Conservation (phyloP, 1,140 invertebrate genomes). For the Lethocerus indicus region DNA sequence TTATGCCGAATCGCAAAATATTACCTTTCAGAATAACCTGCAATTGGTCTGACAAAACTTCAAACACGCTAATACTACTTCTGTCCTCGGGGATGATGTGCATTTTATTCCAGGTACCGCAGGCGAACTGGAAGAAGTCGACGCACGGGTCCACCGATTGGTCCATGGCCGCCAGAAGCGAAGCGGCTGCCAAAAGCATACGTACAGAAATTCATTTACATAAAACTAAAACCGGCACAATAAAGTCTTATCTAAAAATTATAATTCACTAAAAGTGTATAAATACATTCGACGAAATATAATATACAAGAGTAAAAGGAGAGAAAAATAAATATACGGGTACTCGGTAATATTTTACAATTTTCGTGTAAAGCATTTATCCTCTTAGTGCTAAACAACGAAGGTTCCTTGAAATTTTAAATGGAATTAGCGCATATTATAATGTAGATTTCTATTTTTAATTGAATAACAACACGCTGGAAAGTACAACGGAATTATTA, state of each 20-base stretch:
- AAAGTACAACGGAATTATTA: too few species aligned
- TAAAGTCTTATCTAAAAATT: neutral
- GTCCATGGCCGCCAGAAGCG: conserved; percentile 72
- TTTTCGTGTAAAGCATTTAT: too few species aligned
- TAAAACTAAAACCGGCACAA: neutral
- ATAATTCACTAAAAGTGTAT: neutral
- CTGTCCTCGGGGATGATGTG: conserved; percentile 80
- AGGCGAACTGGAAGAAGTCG: conserved; percentile 81
- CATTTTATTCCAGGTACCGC: conserved; percentile 75
- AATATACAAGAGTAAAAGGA: too few species aligned
- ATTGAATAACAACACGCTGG: too few species aligned
- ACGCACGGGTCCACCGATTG: conserved; percentile 58
- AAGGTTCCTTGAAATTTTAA: too few species aligned
- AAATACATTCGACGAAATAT: too few species aligned
- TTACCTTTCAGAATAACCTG: conserved; percentile 63
- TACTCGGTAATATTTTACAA: too few species aligned
- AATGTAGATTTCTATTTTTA: too few species aligned
- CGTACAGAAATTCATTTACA: neutral
- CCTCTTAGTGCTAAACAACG: too few species aligned
- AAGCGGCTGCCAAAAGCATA: conserved; percentile 52
- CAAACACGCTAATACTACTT: conserved; percentile 74
- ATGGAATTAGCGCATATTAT: too few species aligned
- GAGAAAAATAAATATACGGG: too few species aligned
- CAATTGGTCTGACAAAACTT: conserved; percentile 71
- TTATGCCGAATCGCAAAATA: too few species aligned